These are phyloP conservation scores for Ophioderma brevispina DNA, from an alignment of 35 echinoderm and acorn worm species.

Conservation along the genomic window DNA sequence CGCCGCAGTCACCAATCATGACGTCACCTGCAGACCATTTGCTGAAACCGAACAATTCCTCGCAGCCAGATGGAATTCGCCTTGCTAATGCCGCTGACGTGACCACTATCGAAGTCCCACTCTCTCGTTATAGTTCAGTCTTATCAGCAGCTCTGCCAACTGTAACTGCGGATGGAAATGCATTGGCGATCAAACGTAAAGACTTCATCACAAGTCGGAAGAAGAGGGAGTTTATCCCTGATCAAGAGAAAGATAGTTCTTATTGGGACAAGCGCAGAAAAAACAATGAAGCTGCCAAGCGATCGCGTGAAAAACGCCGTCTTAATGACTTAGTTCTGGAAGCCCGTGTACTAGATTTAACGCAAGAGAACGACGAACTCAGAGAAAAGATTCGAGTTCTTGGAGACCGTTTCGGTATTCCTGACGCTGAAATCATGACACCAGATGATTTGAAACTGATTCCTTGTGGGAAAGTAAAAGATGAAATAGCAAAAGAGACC, in stretches of 20 bases:
- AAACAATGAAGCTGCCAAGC: slow-evolving; percentile 93
- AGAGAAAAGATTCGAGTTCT: slow-evolving; percentile 65
- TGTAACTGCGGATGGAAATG: not conserved
- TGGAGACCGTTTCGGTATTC: slow-evolving; percentile 9
- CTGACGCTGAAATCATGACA: not conserved
- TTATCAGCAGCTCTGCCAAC: not conserved
- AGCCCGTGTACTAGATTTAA: slow-evolving; percentile 57
- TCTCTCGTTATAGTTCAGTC: not conserved
- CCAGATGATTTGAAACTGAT: not conserved
- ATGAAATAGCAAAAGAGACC: not conserved
- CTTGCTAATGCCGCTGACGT: not conserved
- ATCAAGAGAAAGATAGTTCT: slow-evolving; percentile 61
- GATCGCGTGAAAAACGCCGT: slow-evolving; percentile 88
- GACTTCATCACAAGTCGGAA: slow-evolving; percentile 26
- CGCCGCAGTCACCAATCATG: not conserved
- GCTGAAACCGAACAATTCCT: not conserved
- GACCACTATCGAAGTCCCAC: not conserved
- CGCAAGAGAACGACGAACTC: slow-evolving; percentile 71
- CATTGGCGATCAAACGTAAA: not conserved
- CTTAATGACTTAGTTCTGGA: slow-evolving; percentile 80
- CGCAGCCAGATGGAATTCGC: not conserved
- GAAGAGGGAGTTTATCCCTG: slow-evolving; percentile 80
- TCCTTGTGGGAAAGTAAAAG: not conserved
- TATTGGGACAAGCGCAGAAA: slow-evolving; percentile 94
- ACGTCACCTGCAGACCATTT: not conserved